phyloP scores from a whole-genome alignment of 1,140 invertebrate genomes.

The Drosophila subobscura region DNA sequence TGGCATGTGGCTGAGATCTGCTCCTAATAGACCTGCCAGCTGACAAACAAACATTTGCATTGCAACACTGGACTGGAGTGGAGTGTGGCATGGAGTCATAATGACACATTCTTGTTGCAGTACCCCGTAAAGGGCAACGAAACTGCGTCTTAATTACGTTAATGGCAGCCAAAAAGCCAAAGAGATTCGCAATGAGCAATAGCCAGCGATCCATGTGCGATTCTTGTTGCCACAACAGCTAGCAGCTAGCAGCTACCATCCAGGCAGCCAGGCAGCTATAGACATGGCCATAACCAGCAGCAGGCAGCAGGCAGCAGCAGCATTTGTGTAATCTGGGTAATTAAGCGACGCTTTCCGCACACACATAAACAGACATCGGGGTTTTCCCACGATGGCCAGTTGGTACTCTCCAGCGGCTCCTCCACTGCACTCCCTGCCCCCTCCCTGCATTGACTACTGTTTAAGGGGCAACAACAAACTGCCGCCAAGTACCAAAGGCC shows the following conservation, averaged over 20 bases:
- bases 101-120: slow-evolving; percentile 63
- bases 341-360: slow-evolving; percentile 64
- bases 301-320: slow-evolving; percentile 17
- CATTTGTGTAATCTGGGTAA: slow-evolving; percentile 79
- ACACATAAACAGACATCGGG: slow-evolving; percentile 39
- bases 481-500: slow-evolving; percentile 73
- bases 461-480: slow-evolving; percentile 68
- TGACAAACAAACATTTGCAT: slow-evolving; percentile 63
- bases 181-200: slow-evolving; percentile 30
- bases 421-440: slow-evolving; percentile 15
- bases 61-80: slow-evolving; percentile 51
- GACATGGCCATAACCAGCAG: slow-evolving; percentile 2
- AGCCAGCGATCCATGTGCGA: slow-evolving; percentile 56
- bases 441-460: slow-evolving; percentile 59
- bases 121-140: slow-evolving; percentile 66
- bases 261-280: neutral
- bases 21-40: slow-evolving; percentile 69
- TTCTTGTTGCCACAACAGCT: slow-evolving; percentile 57
- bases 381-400: slow-evolving; percentile 75
- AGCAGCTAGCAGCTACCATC: neutral
- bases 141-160: slow-evolving; percentile 74
- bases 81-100: slow-evolving; percentile 48
- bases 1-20: slow-evolving; percentile 76
- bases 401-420: slow-evolving; percentile 10
- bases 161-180: slow-evolving; percentile 63